phyloP scores from a whole-genome alignment of 2,797 vertebrate species.

The Catamblyrhynchus diadema region DNA sequence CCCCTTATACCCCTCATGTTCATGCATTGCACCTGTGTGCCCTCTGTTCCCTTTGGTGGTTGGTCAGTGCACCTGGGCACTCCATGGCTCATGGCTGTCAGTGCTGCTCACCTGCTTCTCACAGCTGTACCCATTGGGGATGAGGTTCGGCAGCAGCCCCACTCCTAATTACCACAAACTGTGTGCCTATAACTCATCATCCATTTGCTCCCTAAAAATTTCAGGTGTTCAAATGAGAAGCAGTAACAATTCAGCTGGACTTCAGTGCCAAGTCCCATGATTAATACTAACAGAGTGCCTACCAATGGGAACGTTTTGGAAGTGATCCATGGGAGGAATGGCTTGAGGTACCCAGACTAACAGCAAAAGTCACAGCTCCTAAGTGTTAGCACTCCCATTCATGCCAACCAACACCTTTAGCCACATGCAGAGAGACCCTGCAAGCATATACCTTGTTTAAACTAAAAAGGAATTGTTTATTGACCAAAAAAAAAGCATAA shows the following conservation, averaged over 20 bases:
- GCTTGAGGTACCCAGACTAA: background rate
- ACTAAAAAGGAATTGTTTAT: background rate
- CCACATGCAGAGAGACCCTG: background rate
- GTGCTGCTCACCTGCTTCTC: accelerated
- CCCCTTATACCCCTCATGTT: background rate
- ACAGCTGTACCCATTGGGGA: background rate
- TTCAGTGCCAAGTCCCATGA: background rate
- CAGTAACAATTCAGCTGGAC: background rate
- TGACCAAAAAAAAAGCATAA: background rate
- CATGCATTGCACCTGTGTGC: background rate
- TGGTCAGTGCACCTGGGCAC: background rate
- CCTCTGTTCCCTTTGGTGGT: background rate
- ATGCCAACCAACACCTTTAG: background rate
- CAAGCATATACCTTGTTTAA: background rate
- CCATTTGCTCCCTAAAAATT: background rate
- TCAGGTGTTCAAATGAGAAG: background rate
- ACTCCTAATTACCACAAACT: background rate
- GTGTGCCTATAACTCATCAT: background rate
- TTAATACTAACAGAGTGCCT: background rate
- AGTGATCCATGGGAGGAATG: background rate
- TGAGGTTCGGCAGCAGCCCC: background rate
- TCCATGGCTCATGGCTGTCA: background rate
- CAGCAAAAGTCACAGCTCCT: background rate
- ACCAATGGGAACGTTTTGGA: background rate
- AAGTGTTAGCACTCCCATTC: background rate